These are phyloP conservation scores for Hemicordylus capensis DNA, from an alignment of 2,113 vertebrate genomes.

Conservation along the genomic window DNA sequence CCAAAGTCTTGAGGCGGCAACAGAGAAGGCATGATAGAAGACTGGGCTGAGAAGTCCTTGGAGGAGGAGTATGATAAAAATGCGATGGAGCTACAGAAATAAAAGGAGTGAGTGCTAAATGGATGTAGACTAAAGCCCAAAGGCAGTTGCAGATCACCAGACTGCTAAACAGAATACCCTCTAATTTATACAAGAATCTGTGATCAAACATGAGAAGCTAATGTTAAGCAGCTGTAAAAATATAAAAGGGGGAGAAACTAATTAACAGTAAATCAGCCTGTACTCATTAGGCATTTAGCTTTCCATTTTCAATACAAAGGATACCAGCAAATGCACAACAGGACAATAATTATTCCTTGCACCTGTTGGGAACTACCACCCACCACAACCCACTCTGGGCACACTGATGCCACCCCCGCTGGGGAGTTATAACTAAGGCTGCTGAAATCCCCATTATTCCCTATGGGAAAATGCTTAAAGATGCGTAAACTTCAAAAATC, in stretches of 20 bases:
- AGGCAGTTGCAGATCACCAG: conserved; percentile 23
- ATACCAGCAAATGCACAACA: neutral
- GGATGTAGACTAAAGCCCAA: neutral
- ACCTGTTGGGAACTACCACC: too few species aligned
- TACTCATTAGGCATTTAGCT: neutral
- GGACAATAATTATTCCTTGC: conserved; percentile 1
- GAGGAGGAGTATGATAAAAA: neutral
- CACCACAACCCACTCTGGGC: too few species aligned
- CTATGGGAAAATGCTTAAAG: too few species aligned
- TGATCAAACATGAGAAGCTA: conserved; percentile 34
- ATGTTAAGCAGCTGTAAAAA: conserved; percentile 32
- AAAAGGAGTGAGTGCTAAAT: neutral
- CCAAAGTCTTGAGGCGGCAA: too few species aligned
- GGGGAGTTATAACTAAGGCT: too few species aligned
- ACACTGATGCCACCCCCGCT: too few species aligned
- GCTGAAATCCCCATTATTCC: too few species aligned
- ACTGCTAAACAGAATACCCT: conserved; percentile 17
- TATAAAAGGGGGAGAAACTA: neutral
- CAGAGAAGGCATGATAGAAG: too few species aligned
- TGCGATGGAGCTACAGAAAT: neutral
- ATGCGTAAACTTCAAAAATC: too few species aligned
- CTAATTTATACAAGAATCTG: neutral
- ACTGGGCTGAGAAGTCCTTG: too few species aligned
- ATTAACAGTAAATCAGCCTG: neutral
- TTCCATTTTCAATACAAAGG: neutral